Evolutionary conservation across 2,797 vertebrate genomes (phyloP).

Genomic region (Distichodus sexfasciatus): DNA sequence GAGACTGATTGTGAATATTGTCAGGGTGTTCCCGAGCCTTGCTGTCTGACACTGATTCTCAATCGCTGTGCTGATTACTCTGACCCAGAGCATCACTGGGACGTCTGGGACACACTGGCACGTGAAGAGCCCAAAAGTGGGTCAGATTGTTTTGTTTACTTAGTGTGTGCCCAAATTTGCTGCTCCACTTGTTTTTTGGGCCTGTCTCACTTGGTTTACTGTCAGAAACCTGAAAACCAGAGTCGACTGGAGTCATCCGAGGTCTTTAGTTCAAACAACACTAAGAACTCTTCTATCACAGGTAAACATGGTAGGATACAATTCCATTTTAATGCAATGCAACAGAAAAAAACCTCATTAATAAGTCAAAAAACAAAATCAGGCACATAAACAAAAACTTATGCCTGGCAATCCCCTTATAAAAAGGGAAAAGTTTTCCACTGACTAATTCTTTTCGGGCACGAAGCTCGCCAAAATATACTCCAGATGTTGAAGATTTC

Average conservation of each 20-base stretch:
- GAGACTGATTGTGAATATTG: no score
- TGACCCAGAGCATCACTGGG: not conserved
- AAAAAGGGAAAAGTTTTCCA: not conserved
- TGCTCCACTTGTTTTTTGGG: constrained; percentile 44
- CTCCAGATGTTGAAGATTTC: constrained; percentile 20
- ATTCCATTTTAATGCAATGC: no score
- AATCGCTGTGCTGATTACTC: not conserved
- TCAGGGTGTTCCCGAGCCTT: no score
- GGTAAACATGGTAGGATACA: no score
- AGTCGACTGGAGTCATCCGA: no score
- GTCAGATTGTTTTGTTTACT: constrained; percentile 18
- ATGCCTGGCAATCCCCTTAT: not conserved
- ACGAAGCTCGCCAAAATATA: constrained; percentile 6
- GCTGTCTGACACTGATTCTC: not conserved
- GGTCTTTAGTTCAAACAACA: no score
- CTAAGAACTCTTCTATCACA: no score
- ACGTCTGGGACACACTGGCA: not conserved
- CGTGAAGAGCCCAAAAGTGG: constrained; percentile 16
- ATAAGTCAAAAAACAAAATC: no score
- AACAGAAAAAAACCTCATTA: no score
- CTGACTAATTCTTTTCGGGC: constrained; percentile 12
- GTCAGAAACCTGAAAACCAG: not conserved
- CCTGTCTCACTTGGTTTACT: constrained; percentile 46
- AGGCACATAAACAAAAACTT: not conserved
- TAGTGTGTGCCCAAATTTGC: constrained; percentile 32